A percentile compares a stretch with the other conserved stretches of the same genome.
Conservation (phyloP, 2,113 vertebrate species). For the Hiodon tergisus region DNA sequence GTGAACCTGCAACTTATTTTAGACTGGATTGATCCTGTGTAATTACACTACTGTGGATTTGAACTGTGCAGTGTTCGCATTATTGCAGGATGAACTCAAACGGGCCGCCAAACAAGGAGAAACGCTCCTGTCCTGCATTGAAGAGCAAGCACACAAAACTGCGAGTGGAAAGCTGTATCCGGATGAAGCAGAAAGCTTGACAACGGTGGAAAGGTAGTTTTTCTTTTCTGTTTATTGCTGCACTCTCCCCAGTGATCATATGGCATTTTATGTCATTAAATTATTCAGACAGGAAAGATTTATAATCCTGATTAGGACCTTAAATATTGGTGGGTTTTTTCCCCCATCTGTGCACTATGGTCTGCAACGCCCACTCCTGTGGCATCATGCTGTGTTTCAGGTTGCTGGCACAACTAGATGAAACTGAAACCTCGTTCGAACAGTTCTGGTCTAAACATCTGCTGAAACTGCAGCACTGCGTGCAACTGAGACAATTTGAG, state of each 20-base stretch:
- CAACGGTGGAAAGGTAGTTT: slow-evolving; percentile 79
- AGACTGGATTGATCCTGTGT: neutral
- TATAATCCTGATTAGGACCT: too few species aligned
- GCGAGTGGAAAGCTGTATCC: slow-evolving; percentile 71
- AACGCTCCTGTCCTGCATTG: slow-evolving; percentile 78
- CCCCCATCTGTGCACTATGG: too few species aligned
- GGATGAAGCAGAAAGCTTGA: slow-evolving; percentile 81
- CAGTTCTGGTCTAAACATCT: slow-evolving; percentile 87
- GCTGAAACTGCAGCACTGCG: slow-evolving; percentile 81
- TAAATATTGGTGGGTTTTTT: too few species aligned
- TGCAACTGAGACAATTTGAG: slow-evolving; percentile 88
- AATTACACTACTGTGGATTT: neutral
- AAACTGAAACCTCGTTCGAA: slow-evolving; percentile 86
- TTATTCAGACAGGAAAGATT: too few species aligned
- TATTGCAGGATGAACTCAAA: slow-evolving; percentile 77
- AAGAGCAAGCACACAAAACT: slow-evolving; percentile 70
- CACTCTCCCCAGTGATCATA: neutral
- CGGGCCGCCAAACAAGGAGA: slow-evolving; percentile 80
- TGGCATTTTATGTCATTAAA: neutral
- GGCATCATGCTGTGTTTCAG: slow-evolving; percentile 48
- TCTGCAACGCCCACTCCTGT: neutral
- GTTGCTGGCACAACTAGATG: slow-evolving; percentile 82
- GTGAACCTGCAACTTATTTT: too few species aligned
- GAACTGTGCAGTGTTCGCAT: neutral
- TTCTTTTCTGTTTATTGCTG: neutral